Evolutionary conservation across 2,888 invertebrate species (phyloP).

Genomic region (Euphydryas editha): DNA sequence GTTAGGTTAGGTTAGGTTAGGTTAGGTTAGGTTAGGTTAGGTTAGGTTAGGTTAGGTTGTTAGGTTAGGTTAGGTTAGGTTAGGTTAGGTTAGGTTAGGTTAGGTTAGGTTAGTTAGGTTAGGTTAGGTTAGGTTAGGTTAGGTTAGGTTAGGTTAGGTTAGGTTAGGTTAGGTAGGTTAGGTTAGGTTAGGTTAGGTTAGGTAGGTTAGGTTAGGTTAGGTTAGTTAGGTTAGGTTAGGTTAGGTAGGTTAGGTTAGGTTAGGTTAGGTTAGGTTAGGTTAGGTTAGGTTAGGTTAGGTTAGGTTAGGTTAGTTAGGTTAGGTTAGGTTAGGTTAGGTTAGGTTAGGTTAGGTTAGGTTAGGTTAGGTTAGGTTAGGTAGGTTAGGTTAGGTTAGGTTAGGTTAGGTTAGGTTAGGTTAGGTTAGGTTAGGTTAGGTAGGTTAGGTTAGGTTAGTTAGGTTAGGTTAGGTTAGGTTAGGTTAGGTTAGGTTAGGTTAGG

Average conservation of each 20-base stretch:
- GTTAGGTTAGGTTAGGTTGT: too few relatives aligned
- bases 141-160: slow-evolving; percentile 27
- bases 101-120: slow-evolving; percentile 35
- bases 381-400: slow-evolving; percentile 48
- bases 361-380: too few relatives aligned
- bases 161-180: slow-evolving; percentile 29
- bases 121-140: slow-evolving; percentile 37
- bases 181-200: too few relatives aligned
- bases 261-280: slow-evolving; percentile 38
- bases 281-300: slow-evolving; percentile 34
- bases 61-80: too few relatives aligned
- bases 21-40: slow-evolving; percentile 39
- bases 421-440: slow-evolving; percentile 49
- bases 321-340: slow-evolving; percentile 35
- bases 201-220: slow-evolving; percentile 34
- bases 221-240: slow-evolving; percentile 39
- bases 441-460: slow-evolving; percentile 48
- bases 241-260: too few relatives aligned
- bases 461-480: slow-evolving; percentile 48
- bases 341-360: slow-evolving; percentile 41
- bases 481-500: slow-evolving; percentile 46
- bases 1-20: slow-evolving; percentile 42
- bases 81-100: slow-evolving; percentile 29
- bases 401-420: slow-evolving; percentile 48
- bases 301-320: slow-evolving; percentile 36